Evolutionary conservation across 2,888 invertebrate species (phyloP).

Genomic region (Syrista parreyssii): DNA sequence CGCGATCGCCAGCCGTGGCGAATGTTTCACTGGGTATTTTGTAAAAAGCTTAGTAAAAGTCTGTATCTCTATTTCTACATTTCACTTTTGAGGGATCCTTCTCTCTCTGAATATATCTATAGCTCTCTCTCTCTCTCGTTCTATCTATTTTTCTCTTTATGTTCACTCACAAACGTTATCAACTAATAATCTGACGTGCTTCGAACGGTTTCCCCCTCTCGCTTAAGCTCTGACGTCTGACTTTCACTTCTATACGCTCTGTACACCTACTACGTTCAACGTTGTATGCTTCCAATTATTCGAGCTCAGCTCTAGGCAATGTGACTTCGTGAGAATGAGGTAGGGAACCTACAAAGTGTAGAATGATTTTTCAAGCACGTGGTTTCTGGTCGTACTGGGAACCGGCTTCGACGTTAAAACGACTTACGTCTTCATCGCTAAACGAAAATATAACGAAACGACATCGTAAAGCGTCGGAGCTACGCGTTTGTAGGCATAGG

Average conservation of each 20-base stretch:
- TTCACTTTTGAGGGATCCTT: not conserved
- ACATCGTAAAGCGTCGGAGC: not conserved
- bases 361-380: not conserved
- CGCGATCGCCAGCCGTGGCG: not conserved
- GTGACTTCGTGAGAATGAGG: not conserved
- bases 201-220: slow-evolving; percentile 4
- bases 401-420: not conserved
- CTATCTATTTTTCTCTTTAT: not conserved
- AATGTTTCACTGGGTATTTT: not conserved
- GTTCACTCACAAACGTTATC: not conserved
- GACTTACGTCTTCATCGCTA: not conserved
- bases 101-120: not conserved
- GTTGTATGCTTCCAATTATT: slow-evolving; percentile 33
- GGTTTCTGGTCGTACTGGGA: not conserved
- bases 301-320: not conserved
- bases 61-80: not conserved
- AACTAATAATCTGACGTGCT: not conserved
- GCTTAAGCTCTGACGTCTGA: slow-evolving; percentile 18
- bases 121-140: not conserved
- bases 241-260: slow-evolving; percentile 50
- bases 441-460: not conserved
- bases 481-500: not conserved
- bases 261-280: slow-evolving; percentile 49
- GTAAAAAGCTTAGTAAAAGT: not conserved
- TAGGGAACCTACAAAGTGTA: not conserved